A percentile compares a stretch with the other conserved stretches of the same genome.
Evolutionary conservation across 2,113 vertebrate species (phyloP).

Genomic region (Indicator maculatus): DNA sequence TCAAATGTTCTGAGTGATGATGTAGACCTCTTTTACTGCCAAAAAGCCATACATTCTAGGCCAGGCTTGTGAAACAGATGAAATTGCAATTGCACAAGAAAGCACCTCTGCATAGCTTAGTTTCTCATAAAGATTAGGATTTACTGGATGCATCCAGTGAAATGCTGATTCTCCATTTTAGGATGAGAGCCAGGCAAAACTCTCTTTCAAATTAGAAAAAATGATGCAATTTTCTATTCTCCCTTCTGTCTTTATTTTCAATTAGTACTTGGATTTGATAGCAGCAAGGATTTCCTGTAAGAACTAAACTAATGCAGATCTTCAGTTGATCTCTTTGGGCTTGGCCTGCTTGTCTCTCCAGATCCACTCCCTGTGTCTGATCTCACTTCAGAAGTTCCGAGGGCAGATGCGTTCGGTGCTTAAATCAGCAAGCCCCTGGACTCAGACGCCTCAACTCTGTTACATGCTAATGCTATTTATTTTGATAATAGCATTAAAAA

Average conservation of each 20-base stretch:
- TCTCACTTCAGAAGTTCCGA: background rate
- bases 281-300: background rate
- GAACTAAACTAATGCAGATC: background rate
- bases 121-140: background rate
- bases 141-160: background rate
- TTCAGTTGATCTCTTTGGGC: background rate
- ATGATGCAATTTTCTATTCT: rapidly evolving
- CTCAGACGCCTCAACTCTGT: background rate
- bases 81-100: background rate
- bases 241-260: background rate
- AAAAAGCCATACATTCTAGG: background rate
- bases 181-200: background rate
- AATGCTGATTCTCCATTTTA: background rate
- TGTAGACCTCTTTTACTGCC: background rate
- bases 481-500: background rate
- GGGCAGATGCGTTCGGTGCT: background rate
- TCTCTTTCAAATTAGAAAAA: background rate
- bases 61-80: background rate
- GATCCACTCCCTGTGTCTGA: background rate
- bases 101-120: background rate
- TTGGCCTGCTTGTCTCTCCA: background rate
- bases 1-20: background rate
- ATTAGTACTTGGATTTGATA: background rate
- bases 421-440: background rate
- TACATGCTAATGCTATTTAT: background rate